A percentile compares a stretch with the other conserved stretches of the same genome.
Conservation (phyloP, 2,888 invertebrate species). For the Adelphocoris suturalis region DNA sequence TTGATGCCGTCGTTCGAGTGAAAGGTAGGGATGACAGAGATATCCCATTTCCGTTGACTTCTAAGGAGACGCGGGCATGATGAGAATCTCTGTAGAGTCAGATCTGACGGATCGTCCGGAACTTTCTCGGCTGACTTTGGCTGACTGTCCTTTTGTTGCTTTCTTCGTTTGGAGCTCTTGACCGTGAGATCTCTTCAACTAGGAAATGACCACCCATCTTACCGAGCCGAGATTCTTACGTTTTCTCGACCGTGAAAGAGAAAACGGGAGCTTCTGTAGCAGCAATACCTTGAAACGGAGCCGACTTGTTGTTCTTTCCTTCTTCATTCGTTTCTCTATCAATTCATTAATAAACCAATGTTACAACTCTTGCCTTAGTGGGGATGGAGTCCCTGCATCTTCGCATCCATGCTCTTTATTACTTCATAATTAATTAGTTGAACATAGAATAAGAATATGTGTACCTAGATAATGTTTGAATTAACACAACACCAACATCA, state of each 20-base stretch:
- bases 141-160: constrained; percentile 15
- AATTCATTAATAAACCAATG: too few relatives aligned
- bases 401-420: too few relatives aligned
- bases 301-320: too few relatives aligned
- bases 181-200: constrained; percentile 40
- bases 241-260: constrained; percentile 44
- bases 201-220: constrained; percentile 33
- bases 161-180: constrained; percentile 33
- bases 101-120: neutral
- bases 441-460: too few relatives aligned
- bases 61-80: neutral
- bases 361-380: too few relatives aligned
- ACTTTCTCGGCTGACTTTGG: constrained; percentile 29
- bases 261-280: constrained; percentile 24
- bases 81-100: constrained; percentile 10
- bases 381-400: too few relatives aligned
- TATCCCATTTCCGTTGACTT: neutral
- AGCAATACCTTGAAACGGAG: neutral
- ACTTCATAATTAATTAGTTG: too few relatives aligned
- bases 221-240: neutral
- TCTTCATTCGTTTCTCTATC: too few relatives aligned
- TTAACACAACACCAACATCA: too few relatives aligned
- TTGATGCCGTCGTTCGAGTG: too few relatives aligned
- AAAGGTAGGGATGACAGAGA: neutral
- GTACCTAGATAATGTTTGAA: too few relatives aligned